Conservation (phyloP, 2,113 vertebrate species). For the Oxygymnocypris stewartii region DNA sequence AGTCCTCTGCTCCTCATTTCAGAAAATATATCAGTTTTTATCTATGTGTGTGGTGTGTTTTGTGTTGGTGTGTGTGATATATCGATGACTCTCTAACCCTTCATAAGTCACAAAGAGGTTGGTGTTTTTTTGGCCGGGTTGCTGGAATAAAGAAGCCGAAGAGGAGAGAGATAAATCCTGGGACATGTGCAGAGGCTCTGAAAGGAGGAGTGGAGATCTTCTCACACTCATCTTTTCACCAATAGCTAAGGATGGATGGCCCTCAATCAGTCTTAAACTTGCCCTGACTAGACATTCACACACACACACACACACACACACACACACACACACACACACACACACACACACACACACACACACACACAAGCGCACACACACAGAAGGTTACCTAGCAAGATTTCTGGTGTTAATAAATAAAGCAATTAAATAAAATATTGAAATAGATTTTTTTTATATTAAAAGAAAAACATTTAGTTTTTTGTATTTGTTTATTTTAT, state of each 20-base stretch:
- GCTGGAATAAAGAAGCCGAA: slow-evolving; percentile 38
- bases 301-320: too few relatives aligned
- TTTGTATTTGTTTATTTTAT: neutral
- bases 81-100: slow-evolving; percentile 47
- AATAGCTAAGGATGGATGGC: slow-evolving; percentile 56
- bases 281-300: slow-evolving; percentile 1
- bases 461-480: neutral
- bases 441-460: neutral
- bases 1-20: neutral
- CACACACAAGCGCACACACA: neutral
- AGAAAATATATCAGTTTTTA: neutral
- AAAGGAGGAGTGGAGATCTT: slow-evolving; percentile 57
- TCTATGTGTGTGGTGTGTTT: slow-evolving; percentile 32
- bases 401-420: neutral
- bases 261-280: slow-evolving; percentile 55
- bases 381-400: neutral
- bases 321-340: neutral
- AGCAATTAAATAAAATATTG: neutral
- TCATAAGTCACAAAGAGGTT: slow-evolving; percentile 49
- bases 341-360: neutral
- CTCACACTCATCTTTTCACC: slow-evolving; percentile 57
- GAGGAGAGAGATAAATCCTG: slow-evolving; percentile 57
- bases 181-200: slow-evolving; percentile 41
- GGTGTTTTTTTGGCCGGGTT: slow-evolving; percentile 26
- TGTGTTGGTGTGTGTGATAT: slow-evolving; percentile 44